Conservation (phyloP, 2,113 vertebrate species). For the Onychostruthus taczanowskii region DNA sequence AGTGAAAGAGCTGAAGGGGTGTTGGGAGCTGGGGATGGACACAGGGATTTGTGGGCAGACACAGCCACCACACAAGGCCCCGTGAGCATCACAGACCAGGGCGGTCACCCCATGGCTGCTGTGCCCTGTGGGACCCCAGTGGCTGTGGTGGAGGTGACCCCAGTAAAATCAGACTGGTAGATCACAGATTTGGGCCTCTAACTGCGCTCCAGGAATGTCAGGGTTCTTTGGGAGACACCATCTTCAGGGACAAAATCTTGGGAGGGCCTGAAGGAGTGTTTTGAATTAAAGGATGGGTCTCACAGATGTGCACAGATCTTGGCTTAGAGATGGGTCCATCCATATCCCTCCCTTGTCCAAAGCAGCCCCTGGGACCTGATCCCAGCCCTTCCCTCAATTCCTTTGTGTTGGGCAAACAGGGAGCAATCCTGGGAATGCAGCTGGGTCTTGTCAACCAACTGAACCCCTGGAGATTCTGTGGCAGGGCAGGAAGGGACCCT, state of each 20-base stretch:
- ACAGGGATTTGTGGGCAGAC: neutral
- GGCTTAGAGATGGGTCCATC: neutral
- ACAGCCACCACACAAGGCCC: neutral
- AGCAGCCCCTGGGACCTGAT: neutral
- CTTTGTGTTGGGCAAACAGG: neutral
- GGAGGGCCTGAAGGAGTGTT: neutral
- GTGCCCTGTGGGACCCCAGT: neutral
- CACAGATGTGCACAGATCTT: neutral
- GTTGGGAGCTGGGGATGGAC: neutral
- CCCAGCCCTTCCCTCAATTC: neutral
- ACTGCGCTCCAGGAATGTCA: neutral
- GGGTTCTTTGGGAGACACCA: neutral
- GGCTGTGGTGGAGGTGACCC: neutral
- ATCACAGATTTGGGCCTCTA: neutral
- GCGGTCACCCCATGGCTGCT: accelerated
- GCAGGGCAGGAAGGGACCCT: neutral
- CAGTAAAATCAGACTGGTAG: neutral
- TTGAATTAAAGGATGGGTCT: neutral
- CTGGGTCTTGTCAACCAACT: accelerated
- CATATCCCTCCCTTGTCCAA: neutral
- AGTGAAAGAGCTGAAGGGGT: neutral
- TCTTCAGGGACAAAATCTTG: neutral
- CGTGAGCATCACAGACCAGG: neutral
- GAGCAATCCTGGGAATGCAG: neutral
- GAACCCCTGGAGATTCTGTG: neutral